A percentile compares a stretch with the other conserved stretches of the same genome.
These are phyloP conservation scores for Silvanus unidentatus DNA, from an alignment of 2,888 invertebrate species.

Conservation along the genomic window DNA sequence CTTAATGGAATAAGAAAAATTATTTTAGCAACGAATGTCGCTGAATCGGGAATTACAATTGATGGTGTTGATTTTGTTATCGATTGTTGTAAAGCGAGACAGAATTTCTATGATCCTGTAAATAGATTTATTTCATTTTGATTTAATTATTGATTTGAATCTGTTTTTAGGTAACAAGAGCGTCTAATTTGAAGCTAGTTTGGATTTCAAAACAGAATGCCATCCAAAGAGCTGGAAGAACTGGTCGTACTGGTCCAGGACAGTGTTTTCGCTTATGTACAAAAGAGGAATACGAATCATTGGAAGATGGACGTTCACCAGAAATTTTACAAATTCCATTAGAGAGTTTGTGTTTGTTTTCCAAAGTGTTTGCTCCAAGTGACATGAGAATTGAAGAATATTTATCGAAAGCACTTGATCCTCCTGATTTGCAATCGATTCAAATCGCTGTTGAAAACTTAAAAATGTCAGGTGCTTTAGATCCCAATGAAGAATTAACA, in stretches of 20 bases:
- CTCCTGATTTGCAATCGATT: conserved; percentile 73
- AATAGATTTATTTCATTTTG: conserved; percentile 74
- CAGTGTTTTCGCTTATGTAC: conserved; percentile 80
- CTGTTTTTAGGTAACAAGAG: no score
- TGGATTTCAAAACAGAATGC: conserved; percentile 89
- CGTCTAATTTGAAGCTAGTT: conserved; percentile 64
- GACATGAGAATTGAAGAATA: conserved; percentile 75
- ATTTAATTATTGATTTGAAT: no score
- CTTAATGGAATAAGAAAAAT: conserved; percentile 69
- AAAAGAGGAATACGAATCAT: conserved; percentile 57
- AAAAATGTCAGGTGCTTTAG: conserved; percentile 79
- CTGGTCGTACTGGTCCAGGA: conserved; percentile 79
- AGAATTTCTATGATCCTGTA: conserved; percentile 77
- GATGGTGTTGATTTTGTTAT: conserved; percentile 91
- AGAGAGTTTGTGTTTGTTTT: conserved; percentile 81
- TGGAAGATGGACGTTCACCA: conserved; percentile 71
- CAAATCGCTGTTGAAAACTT: conserved; percentile 65
- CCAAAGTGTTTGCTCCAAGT: conserved; percentile 72
- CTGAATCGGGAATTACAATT: conserved; percentile 93
- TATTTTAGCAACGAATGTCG: conserved; percentile 93
- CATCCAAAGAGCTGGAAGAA: conserved; percentile 80
- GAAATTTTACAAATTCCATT: conserved; percentile 84
- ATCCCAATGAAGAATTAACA: conserved; percentile 80
- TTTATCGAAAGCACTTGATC: conserved; percentile 72
- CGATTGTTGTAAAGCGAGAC: conserved; percentile 86